Evolutionary conservation across 2,888 invertebrate species (phyloP).

Genomic region (Microdon myrmicae): DNA sequence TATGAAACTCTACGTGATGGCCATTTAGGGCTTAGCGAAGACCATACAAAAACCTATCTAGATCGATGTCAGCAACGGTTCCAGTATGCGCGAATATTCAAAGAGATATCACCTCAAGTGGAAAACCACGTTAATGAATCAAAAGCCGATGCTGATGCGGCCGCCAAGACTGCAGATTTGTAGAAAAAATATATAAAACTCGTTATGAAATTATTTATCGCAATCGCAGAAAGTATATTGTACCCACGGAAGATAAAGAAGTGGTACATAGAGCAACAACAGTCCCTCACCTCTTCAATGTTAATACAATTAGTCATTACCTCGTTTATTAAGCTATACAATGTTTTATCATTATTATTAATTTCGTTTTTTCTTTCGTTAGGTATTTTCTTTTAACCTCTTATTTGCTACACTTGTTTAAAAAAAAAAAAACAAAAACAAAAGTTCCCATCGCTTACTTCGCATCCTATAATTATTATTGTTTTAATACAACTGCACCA

Average conservation of each 20-base stretch:
- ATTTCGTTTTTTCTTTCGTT: constrained; percentile 11
- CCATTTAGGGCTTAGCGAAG: constrained; percentile 81
- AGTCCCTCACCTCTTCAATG: constrained; percentile 43
- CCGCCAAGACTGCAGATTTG: constrained; percentile 56
- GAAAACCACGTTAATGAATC: constrained; percentile 54
- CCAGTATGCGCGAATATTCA: constrained; percentile 83
- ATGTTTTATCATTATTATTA: constrained; percentile 13
- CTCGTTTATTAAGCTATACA: constrained; percentile 28
- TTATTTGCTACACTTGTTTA: constrained; percentile 16
- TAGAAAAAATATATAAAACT: constrained; percentile 54
- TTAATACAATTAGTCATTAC: constrained; percentile 27
- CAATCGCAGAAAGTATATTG: constrained; percentile 29
- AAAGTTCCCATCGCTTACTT: neutral
- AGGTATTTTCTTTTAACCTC: constrained; percentile 4
- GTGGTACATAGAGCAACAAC: constrained; percentile 7
- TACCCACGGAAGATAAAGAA: constrained; percentile 12
- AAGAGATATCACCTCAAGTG: constrained; percentile 57
- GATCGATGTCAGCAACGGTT: constrained; percentile 78
- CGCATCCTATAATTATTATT: constrained; percentile 4
- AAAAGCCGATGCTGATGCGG: constrained; percentile 36
- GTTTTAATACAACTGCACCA: constrained; percentile 16
- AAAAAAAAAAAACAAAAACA: constrained; percentile 16
- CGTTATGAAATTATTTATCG: constrained; percentile 32
- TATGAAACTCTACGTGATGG: constrained; percentile 81
- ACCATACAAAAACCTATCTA: constrained; percentile 76